phyloP scores from a whole-genome alignment of 2,797 vertebrate genomes.

The Hypotaenidia philippensis region DNA sequence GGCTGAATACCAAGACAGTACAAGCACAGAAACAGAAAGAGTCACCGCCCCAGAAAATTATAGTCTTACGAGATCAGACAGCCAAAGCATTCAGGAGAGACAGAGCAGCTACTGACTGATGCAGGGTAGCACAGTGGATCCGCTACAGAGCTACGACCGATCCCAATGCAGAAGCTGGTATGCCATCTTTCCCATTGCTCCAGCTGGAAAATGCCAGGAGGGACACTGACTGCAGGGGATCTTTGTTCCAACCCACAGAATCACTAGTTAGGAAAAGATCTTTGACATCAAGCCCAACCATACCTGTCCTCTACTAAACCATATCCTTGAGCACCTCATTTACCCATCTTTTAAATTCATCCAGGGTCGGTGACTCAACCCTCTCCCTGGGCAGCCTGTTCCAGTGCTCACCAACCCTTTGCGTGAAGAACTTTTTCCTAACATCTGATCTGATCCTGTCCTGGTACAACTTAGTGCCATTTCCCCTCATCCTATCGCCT shows the following conservation, averaged over 20 bases:
- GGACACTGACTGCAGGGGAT: not conserved
- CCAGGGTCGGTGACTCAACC: no score
- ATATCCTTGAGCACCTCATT: no score
- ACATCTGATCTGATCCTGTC: no score
- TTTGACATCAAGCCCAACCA: no score
- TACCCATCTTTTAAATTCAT: no score
- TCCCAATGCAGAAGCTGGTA: not conserved
- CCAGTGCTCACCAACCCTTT: no score
- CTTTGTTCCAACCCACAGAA: not conserved
- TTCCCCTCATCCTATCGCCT: no score
- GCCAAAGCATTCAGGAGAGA: not conserved
- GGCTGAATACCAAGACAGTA: not conserved
- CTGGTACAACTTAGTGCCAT: no score
- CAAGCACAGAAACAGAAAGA: not conserved
- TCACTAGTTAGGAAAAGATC: no score
- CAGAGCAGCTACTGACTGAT: not conserved
- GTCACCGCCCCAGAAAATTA: not conserved
- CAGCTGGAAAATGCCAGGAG: rapidly evolving
- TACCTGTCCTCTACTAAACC: no score
- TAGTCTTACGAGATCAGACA: not conserved
- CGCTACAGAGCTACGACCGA: not conserved
- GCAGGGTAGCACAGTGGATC: not conserved
- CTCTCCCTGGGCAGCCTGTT: no score
- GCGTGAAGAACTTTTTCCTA: no score
- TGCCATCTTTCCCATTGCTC: rapidly evolving